Conservation (phyloP, 2,888 invertebrate species). For the Ectemnius cavifrons region DNA sequence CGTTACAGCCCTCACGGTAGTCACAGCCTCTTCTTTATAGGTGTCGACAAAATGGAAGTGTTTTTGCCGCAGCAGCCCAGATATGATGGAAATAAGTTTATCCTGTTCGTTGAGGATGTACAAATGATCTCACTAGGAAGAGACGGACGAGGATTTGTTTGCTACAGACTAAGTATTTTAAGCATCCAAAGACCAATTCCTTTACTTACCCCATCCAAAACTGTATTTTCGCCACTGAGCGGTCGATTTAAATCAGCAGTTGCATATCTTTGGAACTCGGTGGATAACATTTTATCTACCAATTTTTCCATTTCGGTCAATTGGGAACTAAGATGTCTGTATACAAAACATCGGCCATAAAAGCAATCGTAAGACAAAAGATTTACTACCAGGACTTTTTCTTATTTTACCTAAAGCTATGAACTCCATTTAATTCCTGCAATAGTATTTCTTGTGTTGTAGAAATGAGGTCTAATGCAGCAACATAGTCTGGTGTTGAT, state of each 20-base stretch:
- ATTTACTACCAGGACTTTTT: no score
- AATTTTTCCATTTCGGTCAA: constrained; percentile 96
- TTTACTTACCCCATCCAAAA: constrained; percentile 82
- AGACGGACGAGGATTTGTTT: constrained; percentile 54
- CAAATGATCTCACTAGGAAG: constrained; percentile 62
- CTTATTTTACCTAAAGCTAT: constrained; percentile 86
- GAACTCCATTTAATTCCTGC: constrained; percentile 93
- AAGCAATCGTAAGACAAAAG: no score
- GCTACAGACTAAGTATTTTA: constrained; percentile 51
- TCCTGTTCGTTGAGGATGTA: constrained; percentile 81
- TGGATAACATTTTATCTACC: constrained; percentile 97
- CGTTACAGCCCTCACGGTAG: constrained; percentile 91
- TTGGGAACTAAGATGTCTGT: constrained; percentile 95
- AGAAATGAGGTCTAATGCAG: constrained; percentile 96
- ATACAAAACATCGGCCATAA: constrained; percentile 44
- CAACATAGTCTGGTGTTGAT: constrained; percentile 97
- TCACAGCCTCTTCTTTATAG: constrained; percentile 93
- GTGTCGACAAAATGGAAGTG: constrained; percentile 93
- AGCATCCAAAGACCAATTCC: not conserved
- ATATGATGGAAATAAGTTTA: constrained; percentile 91
- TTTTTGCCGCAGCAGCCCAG: constrained; percentile 92
- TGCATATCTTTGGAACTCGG: constrained; percentile 95
- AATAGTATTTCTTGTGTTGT: constrained; percentile 96
- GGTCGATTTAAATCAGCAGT: constrained; percentile 95
- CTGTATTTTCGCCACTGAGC: constrained; percentile 80